Base-by-base conservation (phyloP, 2,113 vertebrate species). In the Psammodynastes pulverulentus region DNA sequence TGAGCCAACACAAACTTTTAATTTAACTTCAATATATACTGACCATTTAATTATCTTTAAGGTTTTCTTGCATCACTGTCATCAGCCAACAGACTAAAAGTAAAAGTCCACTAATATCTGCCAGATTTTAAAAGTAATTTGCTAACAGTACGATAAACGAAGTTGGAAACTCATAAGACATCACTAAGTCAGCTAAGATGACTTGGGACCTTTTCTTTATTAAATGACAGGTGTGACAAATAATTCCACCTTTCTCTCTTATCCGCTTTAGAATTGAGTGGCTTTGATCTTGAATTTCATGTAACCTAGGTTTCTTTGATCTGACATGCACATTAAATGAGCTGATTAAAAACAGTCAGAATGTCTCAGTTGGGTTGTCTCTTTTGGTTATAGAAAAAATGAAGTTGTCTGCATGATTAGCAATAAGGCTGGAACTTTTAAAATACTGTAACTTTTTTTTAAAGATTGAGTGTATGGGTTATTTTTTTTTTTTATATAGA, bases 81-180 rank as follows among this genome's bases (percentile, higher is more conserved):
- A 91, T 94, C 91, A 95, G 85, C 91, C 96, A 94, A 96, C 95
- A 95, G 62, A 93, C 92, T 49, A 95, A 92, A 87, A 87, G 92
- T 95, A 94, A 96, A 96, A 1, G 7, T 52, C 4, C 0, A 87
- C 58, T 94, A 93, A 93, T 0, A 13, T 93, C 88, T 95, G 92
- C 94, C 93, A 95, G 58, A n/a, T 94, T 95, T 94, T 79, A 94
- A 91, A 94, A 96, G 93, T 51, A 0, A 29, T 96, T 96, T 96
- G 95, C 85, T 95, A 89, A 88, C 91, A 95, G 91, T 54, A 96
- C 95, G 95, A 95, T 51, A 24, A 89, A 91, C 24, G 29, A 54
- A 94, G 89, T 49, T 92, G 0, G 87, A 91, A 87, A 87, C 94
- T 96, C 86, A 89, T 89, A 93, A 93, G 46, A 46, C 62, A 23